Base-by-base conservation (phyloP, 2,888 invertebrate species). In the Rutpela maculata region DNA sequence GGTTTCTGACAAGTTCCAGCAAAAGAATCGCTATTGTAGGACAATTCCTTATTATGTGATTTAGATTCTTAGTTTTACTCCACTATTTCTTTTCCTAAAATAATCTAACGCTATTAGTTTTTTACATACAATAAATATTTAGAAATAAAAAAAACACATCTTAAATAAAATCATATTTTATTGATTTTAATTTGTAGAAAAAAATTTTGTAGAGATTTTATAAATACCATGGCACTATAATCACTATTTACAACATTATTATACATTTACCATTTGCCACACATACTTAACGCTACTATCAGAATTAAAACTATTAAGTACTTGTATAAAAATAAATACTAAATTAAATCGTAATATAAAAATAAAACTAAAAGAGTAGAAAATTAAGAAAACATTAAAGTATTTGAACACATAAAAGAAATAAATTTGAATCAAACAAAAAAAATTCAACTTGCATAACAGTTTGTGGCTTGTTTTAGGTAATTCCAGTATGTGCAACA, bases 181-280 rank as follows among this genome's bases (percentile, higher is more conserved):
- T 67, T 67, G 22, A 18, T 35, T 63, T 22, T 19, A 55, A 62
- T 31, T 70, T 50, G 72, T 72, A 72, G 63, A 72, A 72, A 70
- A 72, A 71, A 60, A 9, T 72, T 26, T 56, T 38, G 38, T 50
- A 43, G 11, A 17, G 38, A 19, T 55, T 66, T 70, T 76, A 79
- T 79, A 80, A 80, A 80, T 80, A 80, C 78, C 76, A 80, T 80
- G 80, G 80, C 80, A 80, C 80, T 80, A 80, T 18, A 18, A 65
- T 68, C 62, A 68, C 62, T 74, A 74, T 74, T 22, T 74, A 68
- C 67, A 74, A 31, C 31, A 43, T 17, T 62, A 62, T 62, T 31
- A 50, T 72, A 38, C 11, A 60, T 35, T 63, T 62, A 68, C 55
- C 19, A 55, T 35, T 68, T n/a, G 55, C 59, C 56, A 38, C 59